Evolutionary conservation across 2,797 vertebrate species (phyloP).

Genomic region (Helostoma temminkii): DNA sequence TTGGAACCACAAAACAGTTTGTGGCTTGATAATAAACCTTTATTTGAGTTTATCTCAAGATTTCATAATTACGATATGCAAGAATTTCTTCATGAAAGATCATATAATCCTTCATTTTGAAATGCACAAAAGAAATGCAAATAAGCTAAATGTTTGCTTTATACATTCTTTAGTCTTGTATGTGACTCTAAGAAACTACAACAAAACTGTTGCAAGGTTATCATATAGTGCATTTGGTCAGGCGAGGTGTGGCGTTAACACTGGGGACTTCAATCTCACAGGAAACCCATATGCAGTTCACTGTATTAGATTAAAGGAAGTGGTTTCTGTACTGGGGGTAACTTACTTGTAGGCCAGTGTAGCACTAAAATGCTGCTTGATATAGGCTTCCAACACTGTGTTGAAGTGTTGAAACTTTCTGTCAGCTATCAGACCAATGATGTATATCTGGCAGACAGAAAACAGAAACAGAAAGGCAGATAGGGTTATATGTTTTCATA

Average conservation of each 20-base stretch:
- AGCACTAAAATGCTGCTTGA: conserved; percentile 98
- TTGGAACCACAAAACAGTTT: conserved; percentile 6
- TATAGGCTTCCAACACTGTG: conserved; percentile 96
- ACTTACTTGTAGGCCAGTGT: conserved; percentile 98
- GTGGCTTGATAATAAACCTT: conserved; percentile 1
- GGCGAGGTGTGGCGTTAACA: neutral
- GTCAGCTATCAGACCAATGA: conserved; percentile 97
- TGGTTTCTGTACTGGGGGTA: conserved; percentile 12
- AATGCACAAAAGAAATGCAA: no score
- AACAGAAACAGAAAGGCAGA: conserved; percentile 17
- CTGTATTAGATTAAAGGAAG: conserved; percentile 2
- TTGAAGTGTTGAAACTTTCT: conserved; percentile 99
- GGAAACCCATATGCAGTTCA: neutral
- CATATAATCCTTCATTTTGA: conserved; percentile 1
- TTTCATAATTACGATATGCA: neutral
- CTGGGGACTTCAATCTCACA: neutral
- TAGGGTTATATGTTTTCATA: conserved; percentile 24
- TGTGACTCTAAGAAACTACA: no score
- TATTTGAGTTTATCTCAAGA: conserved; percentile 16
- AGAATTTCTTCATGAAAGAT: conserved; percentile 9
- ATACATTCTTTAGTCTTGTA: neutral
- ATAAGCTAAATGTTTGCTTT: neutral
- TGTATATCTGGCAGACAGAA: conserved; percentile 90
- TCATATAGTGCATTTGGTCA: no score
- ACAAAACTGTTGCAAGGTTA: no score